Percentiles rank a stretch among this genome's conserved stretches.
Conservation (phyloP, 2,888 invertebrate genomes). For the Pantelozetes paolii region DNA sequence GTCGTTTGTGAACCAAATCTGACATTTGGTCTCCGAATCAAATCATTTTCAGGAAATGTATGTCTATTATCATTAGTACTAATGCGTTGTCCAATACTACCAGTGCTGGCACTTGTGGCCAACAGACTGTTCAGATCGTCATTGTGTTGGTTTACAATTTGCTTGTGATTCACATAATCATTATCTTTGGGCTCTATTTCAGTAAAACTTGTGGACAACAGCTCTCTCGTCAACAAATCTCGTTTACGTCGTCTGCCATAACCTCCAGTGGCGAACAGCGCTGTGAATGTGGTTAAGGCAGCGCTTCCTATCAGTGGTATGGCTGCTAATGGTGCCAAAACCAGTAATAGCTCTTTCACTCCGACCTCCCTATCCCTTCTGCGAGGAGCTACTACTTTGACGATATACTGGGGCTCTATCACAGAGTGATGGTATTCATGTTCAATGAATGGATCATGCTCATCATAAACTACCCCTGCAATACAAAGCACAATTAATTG, state of each 20-base stretch:
- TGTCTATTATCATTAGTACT: slow-evolving; percentile 4
- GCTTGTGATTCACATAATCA: slow-evolving; percentile 22
- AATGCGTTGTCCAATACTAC: not conserved
- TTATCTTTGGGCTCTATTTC: slow-evolving; percentile 8
- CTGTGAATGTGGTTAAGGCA: slow-evolving; percentile 45
- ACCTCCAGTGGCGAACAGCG: slow-evolving; percentile 42
- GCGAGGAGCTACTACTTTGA: slow-evolving; percentile 34
- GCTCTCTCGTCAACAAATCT: slow-evolving; percentile 18
- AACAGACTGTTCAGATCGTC: not conserved
- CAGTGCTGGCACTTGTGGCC: not conserved
- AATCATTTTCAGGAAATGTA: slow-evolving; percentile 6
- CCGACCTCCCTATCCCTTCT: not conserved
- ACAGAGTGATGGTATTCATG: not conserved
- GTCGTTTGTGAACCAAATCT: slow-evolving; percentile 18
- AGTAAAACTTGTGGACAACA: slow-evolving; percentile 18
- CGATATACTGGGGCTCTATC: slow-evolving; percentile 2
- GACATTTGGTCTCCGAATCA: not conserved
- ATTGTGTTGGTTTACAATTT: slow-evolving; percentile 5
- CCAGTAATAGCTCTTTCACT: slow-evolving; percentile 27
- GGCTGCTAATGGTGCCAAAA: slow-evolving; percentile 46
- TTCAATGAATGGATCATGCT: not conserved
- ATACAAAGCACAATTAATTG: too few relatives aligned
- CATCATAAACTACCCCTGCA: not conserved
- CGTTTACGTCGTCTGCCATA: slow-evolving; percentile 23
- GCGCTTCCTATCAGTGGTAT: slow-evolving; percentile 46